phyloP scores from a whole-genome alignment of 37 sponge, comb jelly and placozoan species.

The Beroe forskalii region DNA sequence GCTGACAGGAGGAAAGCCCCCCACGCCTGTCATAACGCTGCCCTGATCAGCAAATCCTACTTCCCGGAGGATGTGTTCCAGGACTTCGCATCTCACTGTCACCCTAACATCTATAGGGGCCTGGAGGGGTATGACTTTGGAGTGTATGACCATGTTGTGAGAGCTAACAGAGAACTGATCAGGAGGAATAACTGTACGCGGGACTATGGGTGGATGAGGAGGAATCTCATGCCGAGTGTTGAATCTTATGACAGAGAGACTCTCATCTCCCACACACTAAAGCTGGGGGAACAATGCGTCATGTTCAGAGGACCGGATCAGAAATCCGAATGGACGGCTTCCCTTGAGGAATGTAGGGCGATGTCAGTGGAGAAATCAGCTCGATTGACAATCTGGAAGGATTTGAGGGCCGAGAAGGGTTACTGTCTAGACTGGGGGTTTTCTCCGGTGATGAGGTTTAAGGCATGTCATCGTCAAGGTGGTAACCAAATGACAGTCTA shows the following conservation, averaged over 20 bases:
- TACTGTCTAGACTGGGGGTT: slow-evolving; percentile 10
- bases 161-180: not conserved
- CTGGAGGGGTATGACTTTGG: not conserved
- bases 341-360: not conserved
- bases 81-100: not conserved
- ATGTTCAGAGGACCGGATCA: not conserved
- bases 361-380: too few relatives aligned
- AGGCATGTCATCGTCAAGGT: not conserved
- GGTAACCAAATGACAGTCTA: not conserved
- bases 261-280: not conserved
- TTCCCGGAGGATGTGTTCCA: not conserved
- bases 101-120: not conserved
- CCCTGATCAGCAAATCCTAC: not conserved
- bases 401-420: not conserved
- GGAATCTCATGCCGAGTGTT: slow-evolving; percentile 19
- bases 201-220: slow-evolving; percentile 10
- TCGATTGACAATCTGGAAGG: not conserved
- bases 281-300: not conserved
- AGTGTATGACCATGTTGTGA: not conserved
- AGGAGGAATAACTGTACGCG: not conserved
- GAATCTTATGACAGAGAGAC: slow-evolving; percentile 30
- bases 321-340: not conserved
- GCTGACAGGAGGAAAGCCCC: not conserved
- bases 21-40: not conserved
- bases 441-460: not conserved